phyloP scores from a whole-genome alignment of 2,888 invertebrate genomes.

The Panopea generosa region DNA sequence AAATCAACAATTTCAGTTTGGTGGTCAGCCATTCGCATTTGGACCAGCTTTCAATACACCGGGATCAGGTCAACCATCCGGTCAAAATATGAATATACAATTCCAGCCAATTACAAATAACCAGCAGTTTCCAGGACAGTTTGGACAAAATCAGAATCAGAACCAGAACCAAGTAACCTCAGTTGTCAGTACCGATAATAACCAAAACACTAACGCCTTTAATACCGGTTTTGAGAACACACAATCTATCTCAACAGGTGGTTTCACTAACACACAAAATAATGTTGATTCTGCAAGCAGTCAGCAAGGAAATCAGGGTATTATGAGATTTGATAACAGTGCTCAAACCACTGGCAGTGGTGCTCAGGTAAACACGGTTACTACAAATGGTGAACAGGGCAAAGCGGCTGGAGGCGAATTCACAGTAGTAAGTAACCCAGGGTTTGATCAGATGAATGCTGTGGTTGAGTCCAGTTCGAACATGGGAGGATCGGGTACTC shows the following conservation, averaged over 20 bases:
- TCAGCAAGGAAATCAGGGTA: background rate
- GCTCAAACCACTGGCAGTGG: background rate
- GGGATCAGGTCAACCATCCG: slow-evolving; percentile 1
- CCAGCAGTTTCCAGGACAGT: slow-evolving; percentile 3
- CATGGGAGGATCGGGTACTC: too few relatives aligned
- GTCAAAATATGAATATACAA: slow-evolving; percentile 28
- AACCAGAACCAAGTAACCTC: too few relatives aligned
- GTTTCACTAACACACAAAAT: background rate
- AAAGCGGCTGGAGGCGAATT: too few relatives aligned
- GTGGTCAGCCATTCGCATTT: background rate
- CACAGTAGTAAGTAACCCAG: too few relatives aligned
- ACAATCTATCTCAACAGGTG: background rate
- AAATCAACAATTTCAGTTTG: background rate
- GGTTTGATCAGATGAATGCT: too few relatives aligned
- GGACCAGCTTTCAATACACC: slow-evolving; percentile 34
- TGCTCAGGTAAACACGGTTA: background rate
- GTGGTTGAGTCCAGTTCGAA: too few relatives aligned
- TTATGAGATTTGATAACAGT: slow-evolving; percentile 7
- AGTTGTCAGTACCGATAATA: background rate
- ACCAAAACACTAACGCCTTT: background rate
- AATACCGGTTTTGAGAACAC: background rate
- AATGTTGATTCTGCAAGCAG: background rate
- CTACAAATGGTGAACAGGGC: too few relatives aligned
- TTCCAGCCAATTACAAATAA: slow-evolving; percentile 27
- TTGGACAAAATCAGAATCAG: slow-evolving; percentile 15